A percentile compares a stretch with the other conserved stretches of the same genome.
phyloP scores from a whole-genome alignment of 2,797 vertebrate species.

The Linurgus olivaceus region DNA sequence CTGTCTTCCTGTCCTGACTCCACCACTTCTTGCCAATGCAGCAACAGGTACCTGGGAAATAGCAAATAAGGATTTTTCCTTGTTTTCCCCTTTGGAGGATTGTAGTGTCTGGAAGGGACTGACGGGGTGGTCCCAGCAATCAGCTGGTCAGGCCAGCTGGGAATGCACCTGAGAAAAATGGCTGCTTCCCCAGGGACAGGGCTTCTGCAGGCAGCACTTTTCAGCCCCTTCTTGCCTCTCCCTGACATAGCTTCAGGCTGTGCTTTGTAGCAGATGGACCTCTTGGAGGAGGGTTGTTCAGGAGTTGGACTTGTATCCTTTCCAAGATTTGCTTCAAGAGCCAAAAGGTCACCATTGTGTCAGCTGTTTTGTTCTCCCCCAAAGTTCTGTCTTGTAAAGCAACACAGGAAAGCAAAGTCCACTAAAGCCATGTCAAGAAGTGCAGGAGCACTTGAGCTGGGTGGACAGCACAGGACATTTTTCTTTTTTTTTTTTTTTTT shows the following conservation, averaged over 20 bases:
- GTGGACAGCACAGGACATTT: no score
- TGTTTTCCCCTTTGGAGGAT: not conserved
- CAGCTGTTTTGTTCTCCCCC: not conserved
- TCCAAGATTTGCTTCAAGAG: not conserved
- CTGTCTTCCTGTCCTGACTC: conserved; percentile 96
- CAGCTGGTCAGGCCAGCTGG: not conserved
- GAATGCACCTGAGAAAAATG: not conserved
- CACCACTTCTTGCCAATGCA: conserved; percentile 90
- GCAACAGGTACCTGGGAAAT: conserved; percentile 85
- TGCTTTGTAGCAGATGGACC: not conserved
- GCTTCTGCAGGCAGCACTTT: not conserved
- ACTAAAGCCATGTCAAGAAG: not conserved
- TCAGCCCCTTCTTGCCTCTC: not conserved
- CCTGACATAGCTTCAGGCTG: accelerated
- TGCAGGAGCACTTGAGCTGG: not conserved
- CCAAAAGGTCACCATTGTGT: no score
- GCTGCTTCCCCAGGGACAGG: no score
- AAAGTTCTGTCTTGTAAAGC: not conserved
- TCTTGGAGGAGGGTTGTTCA: not conserved
- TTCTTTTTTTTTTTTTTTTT: no score
- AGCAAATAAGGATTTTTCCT: conserved; percentile 70
- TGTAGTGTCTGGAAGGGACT: not conserved
- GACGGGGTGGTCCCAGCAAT: accelerated
- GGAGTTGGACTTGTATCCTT: not conserved
- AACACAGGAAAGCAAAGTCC: not conserved